Base-by-base conservation (phyloP, 1,140 invertebrate species). In the Heliconius congener region DNA sequence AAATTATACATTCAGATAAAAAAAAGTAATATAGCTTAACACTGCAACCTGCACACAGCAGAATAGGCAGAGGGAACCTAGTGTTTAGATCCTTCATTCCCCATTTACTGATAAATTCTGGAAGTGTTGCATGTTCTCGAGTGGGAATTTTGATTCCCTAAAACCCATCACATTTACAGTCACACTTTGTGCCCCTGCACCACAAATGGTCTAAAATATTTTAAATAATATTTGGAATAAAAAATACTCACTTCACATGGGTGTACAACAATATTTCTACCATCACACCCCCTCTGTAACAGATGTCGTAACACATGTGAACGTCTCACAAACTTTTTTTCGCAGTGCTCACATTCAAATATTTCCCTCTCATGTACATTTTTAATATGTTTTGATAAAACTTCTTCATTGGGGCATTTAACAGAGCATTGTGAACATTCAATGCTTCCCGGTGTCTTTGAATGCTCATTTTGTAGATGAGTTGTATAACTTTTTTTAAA, bases 261-360 rank as follows among this genome's bases (percentile, higher is more conserved):
- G 80, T 82, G 90, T 27, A 76, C 74, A 55, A 73, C 71, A n/a
- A 84, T 72, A 57, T 77, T 81, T 39, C 83, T 79, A 23, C 92
- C 91, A 87, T 90, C 85, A 82, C 92, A 94, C 8, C 92, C 91
- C 75, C 81, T 93, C 72, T 94, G 92, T 9, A 86, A 77, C 84
- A 91, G 86, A 77, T 94, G 93, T 42, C 93, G 77, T 30, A 88
- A 72, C 2, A 94, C 93, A 89, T 94, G 93, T 30, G 90, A 85
- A 13, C 83, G 85, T 74, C 93, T 84, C 6, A 88, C 88, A 88
- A 94, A 94, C 71, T 82, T 82, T 55, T 90, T 89, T 3, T 82
- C 76, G 73, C 93, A 94, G 73, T 87, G 82, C 27, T 87, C 81
- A 84, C 93, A 94, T 71, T 80, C 71, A 86, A 81, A 93, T 52